These are phyloP conservation scores for Clarias laeviceps DNA, from an alignment of 2,797 vertebrate genomes.

Conservation along the genomic window DNA sequence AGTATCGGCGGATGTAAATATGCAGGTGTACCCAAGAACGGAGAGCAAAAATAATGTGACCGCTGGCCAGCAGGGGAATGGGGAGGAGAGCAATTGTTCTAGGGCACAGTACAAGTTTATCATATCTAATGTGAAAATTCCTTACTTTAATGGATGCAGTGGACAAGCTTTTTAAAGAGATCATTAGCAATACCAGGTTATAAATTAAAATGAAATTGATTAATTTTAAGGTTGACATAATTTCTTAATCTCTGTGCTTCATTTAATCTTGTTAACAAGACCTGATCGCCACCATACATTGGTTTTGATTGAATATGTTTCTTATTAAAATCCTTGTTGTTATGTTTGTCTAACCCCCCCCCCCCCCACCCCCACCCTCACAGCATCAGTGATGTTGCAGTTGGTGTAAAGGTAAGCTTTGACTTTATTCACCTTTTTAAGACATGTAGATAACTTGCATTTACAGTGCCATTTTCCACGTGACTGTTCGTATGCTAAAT, in stretches of 20 bases:
- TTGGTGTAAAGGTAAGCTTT: slow-evolving; percentile 94
- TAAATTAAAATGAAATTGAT: background rate
- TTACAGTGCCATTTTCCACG: background rate
- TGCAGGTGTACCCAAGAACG: too few relatives aligned
- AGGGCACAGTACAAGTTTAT: too few relatives aligned
- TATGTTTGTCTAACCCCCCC: background rate
- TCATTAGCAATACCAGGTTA: background rate
- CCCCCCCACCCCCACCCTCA: too few relatives aligned
- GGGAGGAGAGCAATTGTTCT: too few relatives aligned
- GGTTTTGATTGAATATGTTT: background rate
- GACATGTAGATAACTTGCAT: background rate
- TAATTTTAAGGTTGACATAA: background rate
- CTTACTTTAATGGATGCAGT: background rate
- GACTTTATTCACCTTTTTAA: background rate
- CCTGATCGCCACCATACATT: too few relatives aligned
- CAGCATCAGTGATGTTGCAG: slow-evolving; percentile 95
- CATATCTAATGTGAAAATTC: too few relatives aligned
- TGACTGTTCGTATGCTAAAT: background rate
- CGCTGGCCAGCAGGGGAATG: too few relatives aligned
- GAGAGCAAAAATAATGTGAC: too few relatives aligned
- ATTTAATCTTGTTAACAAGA: background rate
- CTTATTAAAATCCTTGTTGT: background rate
- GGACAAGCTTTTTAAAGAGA: background rate
- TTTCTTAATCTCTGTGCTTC: too few relatives aligned
- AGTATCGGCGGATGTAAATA: too few relatives aligned